Conservation (phyloP, 1,140 invertebrate species). For the Oryzaephilus surinamensis region DNA sequence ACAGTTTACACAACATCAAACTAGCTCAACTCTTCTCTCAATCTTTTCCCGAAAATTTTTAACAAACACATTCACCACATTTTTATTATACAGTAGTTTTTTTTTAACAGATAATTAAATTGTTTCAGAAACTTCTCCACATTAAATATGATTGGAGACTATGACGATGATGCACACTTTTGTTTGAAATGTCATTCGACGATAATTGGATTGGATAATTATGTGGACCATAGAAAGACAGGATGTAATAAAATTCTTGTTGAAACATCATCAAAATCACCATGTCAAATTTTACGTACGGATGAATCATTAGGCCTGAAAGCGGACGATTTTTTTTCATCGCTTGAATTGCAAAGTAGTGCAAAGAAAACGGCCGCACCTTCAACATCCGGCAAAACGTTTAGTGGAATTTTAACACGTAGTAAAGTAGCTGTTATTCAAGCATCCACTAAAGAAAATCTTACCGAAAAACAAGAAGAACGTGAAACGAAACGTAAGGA, state of each 20-base stretch:
- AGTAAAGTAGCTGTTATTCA: slow-evolving; percentile 37
- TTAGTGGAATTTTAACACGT: slow-evolving; percentile 35
- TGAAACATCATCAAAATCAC: slow-evolving; percentile 38
- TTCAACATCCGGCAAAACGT: slow-evolving; percentile 35
- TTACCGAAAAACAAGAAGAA: slow-evolving; percentile 28
- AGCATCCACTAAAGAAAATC: slow-evolving; percentile 20
- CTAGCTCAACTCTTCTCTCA: no score
- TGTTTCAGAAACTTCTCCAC: neutral
- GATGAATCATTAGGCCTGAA: slow-evolving; percentile 46
- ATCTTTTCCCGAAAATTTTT: no score
- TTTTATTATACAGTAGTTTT: no score
- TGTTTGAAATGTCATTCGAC: slow-evolving; percentile 77
- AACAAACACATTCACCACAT: neutral
- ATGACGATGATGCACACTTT: slow-evolving; percentile 69
- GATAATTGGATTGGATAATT: slow-evolving; percentile 64
- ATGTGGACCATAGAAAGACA: slow-evolving; percentile 67
- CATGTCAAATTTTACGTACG: slow-evolving; percentile 26
- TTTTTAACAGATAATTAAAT: no score
- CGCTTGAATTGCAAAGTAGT: slow-evolving; percentile 71
- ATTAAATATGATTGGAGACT: slow-evolving; percentile 39
- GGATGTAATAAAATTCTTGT: slow-evolving; percentile 38
- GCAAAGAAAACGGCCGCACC: slow-evolving; percentile 40
- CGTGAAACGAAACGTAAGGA: slow-evolving; percentile 35
- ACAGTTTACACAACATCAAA: no score
- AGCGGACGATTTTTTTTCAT: slow-evolving; percentile 76